Evolutionary conservation across 2,797 vertebrate species (phyloP).

Genomic region (Phaenicophaeus curvirostris): DNA sequence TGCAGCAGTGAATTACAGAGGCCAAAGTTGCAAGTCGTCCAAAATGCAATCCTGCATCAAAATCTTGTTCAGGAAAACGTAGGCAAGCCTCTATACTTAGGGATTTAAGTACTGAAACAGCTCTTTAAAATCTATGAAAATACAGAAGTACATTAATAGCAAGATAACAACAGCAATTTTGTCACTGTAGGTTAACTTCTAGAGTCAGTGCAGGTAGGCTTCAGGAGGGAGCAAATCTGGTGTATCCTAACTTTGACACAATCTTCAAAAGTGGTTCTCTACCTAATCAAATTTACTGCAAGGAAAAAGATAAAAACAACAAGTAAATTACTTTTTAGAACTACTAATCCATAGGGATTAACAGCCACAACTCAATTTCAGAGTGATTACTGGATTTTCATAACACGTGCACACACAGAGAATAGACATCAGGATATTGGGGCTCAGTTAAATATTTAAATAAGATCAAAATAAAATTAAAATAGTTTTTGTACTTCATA

Average conservation of each 20-base stretch:
- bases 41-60: background rate
- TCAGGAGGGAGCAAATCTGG: background rate
- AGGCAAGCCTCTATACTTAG: background rate
- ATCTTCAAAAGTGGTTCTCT: background rate
- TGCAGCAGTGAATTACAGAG: background rate
- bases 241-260: background rate
- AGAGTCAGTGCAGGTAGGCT: background rate
- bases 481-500: constrained; percentile 58
- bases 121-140: background rate
- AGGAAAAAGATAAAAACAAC: background rate
- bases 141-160: background rate
- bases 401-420: background rate
- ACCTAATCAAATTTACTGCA: background rate
- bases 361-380: background rate
- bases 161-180: background rate
- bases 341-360: constrained; percentile 28
- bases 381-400: background rate
- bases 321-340: constrained; percentile 12
- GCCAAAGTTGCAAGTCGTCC: background rate
- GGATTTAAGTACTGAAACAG: background rate
- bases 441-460: constrained; percentile 67
- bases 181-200: background rate
- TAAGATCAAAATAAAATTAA: constrained; percentile 71
- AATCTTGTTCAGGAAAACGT: background rate
- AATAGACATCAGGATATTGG: constrained; percentile 20